Base-by-base conservation (phyloP, 2,113 vertebrate species). In the Chrysemys picta region DNA sequence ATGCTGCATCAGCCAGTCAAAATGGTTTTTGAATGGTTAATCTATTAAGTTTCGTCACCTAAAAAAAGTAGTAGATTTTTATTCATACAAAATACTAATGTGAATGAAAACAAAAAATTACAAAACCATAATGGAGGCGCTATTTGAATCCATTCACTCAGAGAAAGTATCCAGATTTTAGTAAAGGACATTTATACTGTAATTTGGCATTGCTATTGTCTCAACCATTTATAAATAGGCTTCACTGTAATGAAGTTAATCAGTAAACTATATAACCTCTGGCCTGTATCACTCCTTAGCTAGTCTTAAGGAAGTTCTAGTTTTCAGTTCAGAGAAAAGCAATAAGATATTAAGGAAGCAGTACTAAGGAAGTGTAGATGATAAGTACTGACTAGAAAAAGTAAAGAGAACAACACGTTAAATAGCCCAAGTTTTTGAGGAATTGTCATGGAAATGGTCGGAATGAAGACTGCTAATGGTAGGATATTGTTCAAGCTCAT, bases 241-340 rank as follows among this genome's bases (percentile, higher is more conserved):
- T 97, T 90, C 96, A 97, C 49, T 69, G 56, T 94, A 96, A 97
- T 96, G 89, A 96, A 97, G 99, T 99, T 99, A 99, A 99, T 99
- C 94, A 99, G 98, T 99, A 99, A 99, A 98, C 98, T 85, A 82
- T 65, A 93, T 97, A 99, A 99, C 99, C 99, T 99, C 99, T 99
- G 98, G 90, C 98, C 99, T 97, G 96, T 97, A 97, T 98, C 94
- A 97, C 97, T 98, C 98, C 97, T 98, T 98, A 93, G 98, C 96
- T 96, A 97, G 94, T 97, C 94, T 96, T 97, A 98, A 97, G 97
- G 96, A 98, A 97, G 94, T 95, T 95, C 95, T 96, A 89, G 87
- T 85, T 91, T 94, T 91, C 86, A 89, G 80, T 93, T 95, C 93
- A 87, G 95, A 95, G 91, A 97, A 94, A 93, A 93, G 75, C 88